These are phyloP conservation scores for Anoura caudifer DNA, from an alignment of 2,113 vertebrate species.

Conservation along the genomic window DNA sequence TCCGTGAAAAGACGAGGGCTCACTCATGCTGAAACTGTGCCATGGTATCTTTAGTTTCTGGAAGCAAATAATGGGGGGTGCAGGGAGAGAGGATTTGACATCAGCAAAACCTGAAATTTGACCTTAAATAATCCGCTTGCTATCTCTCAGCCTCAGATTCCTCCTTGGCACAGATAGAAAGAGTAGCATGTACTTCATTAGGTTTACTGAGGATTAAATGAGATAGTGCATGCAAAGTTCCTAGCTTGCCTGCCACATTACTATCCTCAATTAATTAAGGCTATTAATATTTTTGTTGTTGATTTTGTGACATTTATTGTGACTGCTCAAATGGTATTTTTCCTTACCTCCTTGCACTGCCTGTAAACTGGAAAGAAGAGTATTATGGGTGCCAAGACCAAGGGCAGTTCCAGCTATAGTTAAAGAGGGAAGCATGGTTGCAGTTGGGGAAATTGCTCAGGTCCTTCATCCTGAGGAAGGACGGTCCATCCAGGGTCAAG, in stretches of 20 bases:
- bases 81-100: not conserved
- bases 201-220: not conserved
- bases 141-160: not conserved
- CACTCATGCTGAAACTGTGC: not conserved
- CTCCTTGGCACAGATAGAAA: not conserved
- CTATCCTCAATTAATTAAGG: not conserved
- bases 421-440: not conserved
- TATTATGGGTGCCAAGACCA: not conserved
- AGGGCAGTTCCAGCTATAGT: not conserved
- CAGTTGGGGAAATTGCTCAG: not conserved
- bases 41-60: not conserved
- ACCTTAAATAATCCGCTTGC: not conserved
- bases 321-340: not conserved
- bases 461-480: not conserved
- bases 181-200: no score
- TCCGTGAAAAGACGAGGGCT: not conserved
- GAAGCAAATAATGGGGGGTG: not conserved
- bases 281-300: not conserved
- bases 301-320: not conserved
- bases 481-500: not conserved
- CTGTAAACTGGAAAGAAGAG: not conserved
- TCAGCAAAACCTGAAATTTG: not conserved
- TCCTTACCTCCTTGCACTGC: not conserved
- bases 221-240: not conserved
- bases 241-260: not conserved